Base-by-base conservation (phyloP, 2,888 invertebrate genomes). In the Amblyjoppa proteus region DNA sequence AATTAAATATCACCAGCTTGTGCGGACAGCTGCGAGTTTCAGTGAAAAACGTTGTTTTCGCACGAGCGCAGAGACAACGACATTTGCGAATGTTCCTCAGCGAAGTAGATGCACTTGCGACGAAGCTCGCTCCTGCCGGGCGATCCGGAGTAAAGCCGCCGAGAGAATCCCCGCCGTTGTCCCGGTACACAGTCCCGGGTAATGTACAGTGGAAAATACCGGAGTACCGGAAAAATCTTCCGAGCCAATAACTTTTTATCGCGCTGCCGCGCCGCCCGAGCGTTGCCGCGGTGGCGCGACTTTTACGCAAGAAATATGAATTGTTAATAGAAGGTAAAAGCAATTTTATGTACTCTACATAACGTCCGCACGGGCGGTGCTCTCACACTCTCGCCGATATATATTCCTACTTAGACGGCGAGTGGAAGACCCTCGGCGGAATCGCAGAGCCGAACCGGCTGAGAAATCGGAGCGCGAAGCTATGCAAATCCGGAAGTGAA, bases 251-350 rank as follows among this genome's bases (percentile, higher is more conserved):
- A 91, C 91, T 93, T 93, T 93, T 93, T 91, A 92, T 91, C 89
- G 90, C 88, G 74, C 69, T 58, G 56, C 56, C 53, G 16, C 34
- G 28, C 71, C 31, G 25, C 78, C 49, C 53, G 53, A 66, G 20
- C 74, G 69, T 78, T 76, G 53, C 49, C 53, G 49, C 58, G 28
- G 73, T 41, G 28, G 56, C 69, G 88, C 87, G 91, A 92, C 91
- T 92, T 90, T 91, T 89, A 91, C 91, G 90, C 87, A 90, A 92
- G 92, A 93, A 93, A 93, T 93, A 93, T 93, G 93, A 93, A 93
- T 93, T 93, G 93, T 93, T 93, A 93, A 93, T 93, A 93, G 91
- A 91, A 90, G 93, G 91, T 93, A 93, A 93, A 93, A 93, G 93
- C 91, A 93, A 93, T 93, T 93, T 93, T 92, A 92, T 93, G 93